Conservation (phyloP, 1,140 invertebrate genomes). For the Apolygus lucorum region DNA sequence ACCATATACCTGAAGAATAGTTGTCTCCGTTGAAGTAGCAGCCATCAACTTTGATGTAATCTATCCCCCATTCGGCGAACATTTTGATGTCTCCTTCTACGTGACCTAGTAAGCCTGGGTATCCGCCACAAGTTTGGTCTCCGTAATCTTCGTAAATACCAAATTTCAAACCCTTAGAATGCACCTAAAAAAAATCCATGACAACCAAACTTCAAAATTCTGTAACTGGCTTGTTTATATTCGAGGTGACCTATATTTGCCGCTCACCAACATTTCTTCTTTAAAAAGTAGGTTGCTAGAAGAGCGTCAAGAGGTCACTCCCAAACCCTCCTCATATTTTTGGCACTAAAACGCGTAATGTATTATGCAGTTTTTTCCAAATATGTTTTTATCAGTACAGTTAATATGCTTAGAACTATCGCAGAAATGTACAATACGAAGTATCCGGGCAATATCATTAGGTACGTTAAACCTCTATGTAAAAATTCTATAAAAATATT, state of each 20-base stretch:
- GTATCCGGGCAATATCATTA: too few relatives aligned
- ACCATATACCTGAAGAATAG: slow-evolving; percentile 32
- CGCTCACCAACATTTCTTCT: too few relatives aligned
- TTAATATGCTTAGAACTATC: too few relatives aligned
- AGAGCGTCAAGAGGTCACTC: too few relatives aligned
- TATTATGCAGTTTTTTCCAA: too few relatives aligned
- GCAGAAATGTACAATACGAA: too few relatives aligned
- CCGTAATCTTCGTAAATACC: slow-evolving; percentile 97
- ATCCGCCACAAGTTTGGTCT: slow-evolving; percentile 88
- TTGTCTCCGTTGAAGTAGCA: slow-evolving; percentile 64
- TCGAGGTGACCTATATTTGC: slow-evolving; percentile 2
- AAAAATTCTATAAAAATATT: slow-evolving; percentile 13
- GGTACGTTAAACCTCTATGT: too few relatives aligned
- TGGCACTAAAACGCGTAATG: too few relatives aligned
- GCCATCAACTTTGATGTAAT: slow-evolving; percentile 93
- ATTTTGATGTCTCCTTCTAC: slow-evolving; percentile 77
- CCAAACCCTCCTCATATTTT: too few relatives aligned
- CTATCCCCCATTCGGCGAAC: slow-evolving; percentile 94
- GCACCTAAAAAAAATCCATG: slow-evolving; percentile 55
- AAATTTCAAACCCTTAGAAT: slow-evolving; percentile 87
- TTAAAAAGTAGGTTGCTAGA: too few relatives aligned
- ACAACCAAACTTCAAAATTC: not conserved
- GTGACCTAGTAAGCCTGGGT: slow-evolving; percentile 83
- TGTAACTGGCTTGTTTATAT: not conserved
- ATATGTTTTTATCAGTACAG: too few relatives aligned